Evolutionary conservation across 1,140 invertebrate species (phyloP), one percentile per base, ranked within the genome.

Genomic region (Bombus superbus): DNA sequence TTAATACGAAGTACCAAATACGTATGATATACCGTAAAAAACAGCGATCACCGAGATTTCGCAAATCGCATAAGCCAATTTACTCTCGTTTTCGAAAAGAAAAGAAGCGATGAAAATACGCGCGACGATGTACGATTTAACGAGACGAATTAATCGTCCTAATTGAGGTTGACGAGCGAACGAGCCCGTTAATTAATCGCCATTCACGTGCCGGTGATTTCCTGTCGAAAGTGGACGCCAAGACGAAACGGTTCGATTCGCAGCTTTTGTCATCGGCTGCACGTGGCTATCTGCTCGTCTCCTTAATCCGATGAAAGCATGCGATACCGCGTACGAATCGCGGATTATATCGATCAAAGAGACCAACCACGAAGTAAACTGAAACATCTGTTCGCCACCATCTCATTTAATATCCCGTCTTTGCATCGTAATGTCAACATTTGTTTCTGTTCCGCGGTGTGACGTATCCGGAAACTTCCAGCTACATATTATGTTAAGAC

Each of bases 281-380:
- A 35, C 79, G 79, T 57, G 73, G 83, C 53, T 42, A 38, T 25
- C 25, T 47, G 53, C 72, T 59, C 6, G 44, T 44, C 72, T 68
- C 18, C 59, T 64, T 86, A 82, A 89, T 89, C 88, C 87, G 62
- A 38, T 32, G 76, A 78, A 71, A 88, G 75, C 66, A 57, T 79
- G 88, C 88, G 69, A 71, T 69, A 44, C 75, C 78, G 83, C 87
- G 88, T 88, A 85, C 86, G 72, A 47, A 83, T 79, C 68, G 18
- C 44, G 87, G 87, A 88, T 89, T 89, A 88, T 38, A 68, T 68
- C 73, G 83, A 86, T 89, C 83, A 83, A 88, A 87, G 59, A 64
- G 57, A 71, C 64, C 18, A 40, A 68, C 42, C 68, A 28, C 25
- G 38, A 22, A 22, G 40, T 9, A 22, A 62, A 79, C 68, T 59